A percentile compares a stretch with the other conserved stretches of the same genome.
Conservation (phyloP, 2,113 vertebrate species). For the Climacteris rufus region DNA sequence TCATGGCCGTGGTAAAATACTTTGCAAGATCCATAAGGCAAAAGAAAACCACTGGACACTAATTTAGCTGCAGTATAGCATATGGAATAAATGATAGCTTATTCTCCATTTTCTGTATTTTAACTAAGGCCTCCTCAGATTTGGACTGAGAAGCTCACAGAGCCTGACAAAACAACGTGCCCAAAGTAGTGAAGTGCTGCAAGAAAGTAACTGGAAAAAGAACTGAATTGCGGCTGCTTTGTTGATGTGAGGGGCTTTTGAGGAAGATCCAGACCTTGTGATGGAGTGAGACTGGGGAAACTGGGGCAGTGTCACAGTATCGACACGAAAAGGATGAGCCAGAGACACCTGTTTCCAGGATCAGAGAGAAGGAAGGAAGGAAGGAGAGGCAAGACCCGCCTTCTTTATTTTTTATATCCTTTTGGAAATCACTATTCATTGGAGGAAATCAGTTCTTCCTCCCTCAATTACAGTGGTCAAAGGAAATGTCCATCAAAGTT, state of each 20-base stretch:
- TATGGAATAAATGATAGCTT: background rate
- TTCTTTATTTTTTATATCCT: too few relatives aligned
- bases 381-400: too few relatives aligned
- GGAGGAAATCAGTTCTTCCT: too few relatives aligned
- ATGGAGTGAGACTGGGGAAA: background rate
- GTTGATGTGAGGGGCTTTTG: background rate
- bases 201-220: background rate
- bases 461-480: too few relatives aligned
- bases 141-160: background rate
- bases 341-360: too few relatives aligned
- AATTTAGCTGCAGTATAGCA: background rate
- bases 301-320: too few relatives aligned
- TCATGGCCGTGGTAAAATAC: background rate
- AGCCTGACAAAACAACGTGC: fast-evolving
- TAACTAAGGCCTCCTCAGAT: background rate
- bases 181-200: fast-evolving
- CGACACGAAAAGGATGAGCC: too few relatives aligned
- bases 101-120: background rate
- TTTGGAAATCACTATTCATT: too few relatives aligned
- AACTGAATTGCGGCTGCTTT: fast-evolving
- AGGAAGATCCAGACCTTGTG: background rate
- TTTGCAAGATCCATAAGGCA: background rate
- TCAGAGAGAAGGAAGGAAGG: too few relatives aligned
- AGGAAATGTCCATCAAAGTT: too few relatives aligned
- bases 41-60: background rate